Conservation (phyloP, 2,888 invertebrate genomes). For the Craniophora ligustri region DNA sequence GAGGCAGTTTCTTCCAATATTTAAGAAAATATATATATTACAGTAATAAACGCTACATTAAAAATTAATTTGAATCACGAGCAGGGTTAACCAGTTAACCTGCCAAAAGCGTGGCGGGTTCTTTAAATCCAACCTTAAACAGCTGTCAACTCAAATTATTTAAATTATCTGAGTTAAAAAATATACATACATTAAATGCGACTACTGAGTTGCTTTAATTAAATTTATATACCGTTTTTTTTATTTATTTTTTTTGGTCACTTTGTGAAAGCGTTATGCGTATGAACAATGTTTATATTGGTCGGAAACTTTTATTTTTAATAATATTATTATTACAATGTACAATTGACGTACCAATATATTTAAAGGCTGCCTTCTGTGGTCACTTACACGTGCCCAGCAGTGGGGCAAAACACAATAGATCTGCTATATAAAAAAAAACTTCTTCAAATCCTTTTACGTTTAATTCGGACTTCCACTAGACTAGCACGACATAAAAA, state of each 20-base stretch:
- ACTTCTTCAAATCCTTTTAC: no score
- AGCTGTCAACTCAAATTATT: conserved; percentile 55
- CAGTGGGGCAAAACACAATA: no score
- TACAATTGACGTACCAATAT: no score
- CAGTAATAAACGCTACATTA: conserved; percentile 24
- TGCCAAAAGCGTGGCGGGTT: conserved; percentile 44
- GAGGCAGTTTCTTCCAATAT: no score
- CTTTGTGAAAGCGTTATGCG: not conserved
- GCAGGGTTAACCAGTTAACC: conserved; percentile 45
- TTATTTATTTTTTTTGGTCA: not conserved
- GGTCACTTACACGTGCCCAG: no score
- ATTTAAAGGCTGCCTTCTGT: no score
- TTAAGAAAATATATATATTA: no score
- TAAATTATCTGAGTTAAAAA: conserved; percentile 37
- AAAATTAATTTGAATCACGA: conserved; percentile 35
- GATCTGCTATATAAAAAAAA: no score
- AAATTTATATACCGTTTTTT: not conserved
- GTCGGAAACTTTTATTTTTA: no score
- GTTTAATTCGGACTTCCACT: no score
- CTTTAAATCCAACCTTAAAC: conserved; percentile 56
- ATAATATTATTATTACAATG: no score
- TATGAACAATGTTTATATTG: no score
- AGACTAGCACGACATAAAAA: conserved; percentile 23
- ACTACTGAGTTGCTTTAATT: conserved; percentile 13
- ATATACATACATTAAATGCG: conserved; percentile 5